Conservation (phyloP, 2,888 invertebrate genomes). For the Ichneumon xanthorius region DNA sequence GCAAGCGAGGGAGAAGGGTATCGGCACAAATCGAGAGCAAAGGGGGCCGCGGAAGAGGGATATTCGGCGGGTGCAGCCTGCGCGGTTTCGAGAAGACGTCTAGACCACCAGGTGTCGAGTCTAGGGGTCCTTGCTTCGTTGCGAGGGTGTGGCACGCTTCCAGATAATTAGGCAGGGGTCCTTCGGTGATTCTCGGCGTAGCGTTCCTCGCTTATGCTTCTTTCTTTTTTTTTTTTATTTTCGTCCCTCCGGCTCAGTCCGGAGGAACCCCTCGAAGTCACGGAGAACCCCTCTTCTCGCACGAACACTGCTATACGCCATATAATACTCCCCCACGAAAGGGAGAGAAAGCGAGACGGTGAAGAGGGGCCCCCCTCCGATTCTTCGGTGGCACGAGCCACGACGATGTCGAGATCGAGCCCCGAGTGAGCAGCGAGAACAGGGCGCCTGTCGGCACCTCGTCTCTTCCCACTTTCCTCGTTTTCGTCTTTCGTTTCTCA, state of each 20-base stretch:
- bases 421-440: conserved; percentile 50
- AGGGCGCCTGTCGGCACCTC: conserved; percentile 72
- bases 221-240: conserved; percentile 49
- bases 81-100: conserved; percentile 71
- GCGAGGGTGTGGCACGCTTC: conserved; percentile 75
- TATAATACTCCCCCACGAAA: conserved; percentile 74
- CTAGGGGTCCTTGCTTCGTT: conserved; percentile 68
- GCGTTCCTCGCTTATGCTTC: conserved; percentile 44
- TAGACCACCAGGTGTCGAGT: conserved; percentile 78
- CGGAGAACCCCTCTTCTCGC: conserved; percentile 49
- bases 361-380: conserved; percentile 61
- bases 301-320: conserved; percentile 5
- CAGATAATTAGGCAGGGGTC: conserved; percentile 78
- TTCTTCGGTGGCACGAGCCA: conserved; percentile 78
- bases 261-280: conserved; percentile 67
- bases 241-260: conserved; percentile 49
- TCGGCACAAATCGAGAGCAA: conserved; percentile 41
- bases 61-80: conserved; percentile 57
- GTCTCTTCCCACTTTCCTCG: conserved; percentile 63
- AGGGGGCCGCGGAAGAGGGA: conserved; percentile 33
- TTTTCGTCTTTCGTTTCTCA: conserved; percentile 56
- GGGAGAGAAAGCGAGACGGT: conserved; percentile 66
- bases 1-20: conserved; percentile 36
- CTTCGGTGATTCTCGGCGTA: conserved; percentile 57
- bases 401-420: conserved; percentile 27